phyloP scores from a whole-genome alignment of 2,888 invertebrate genomes.

The Bembecia ichneumoniformis region DNA sequence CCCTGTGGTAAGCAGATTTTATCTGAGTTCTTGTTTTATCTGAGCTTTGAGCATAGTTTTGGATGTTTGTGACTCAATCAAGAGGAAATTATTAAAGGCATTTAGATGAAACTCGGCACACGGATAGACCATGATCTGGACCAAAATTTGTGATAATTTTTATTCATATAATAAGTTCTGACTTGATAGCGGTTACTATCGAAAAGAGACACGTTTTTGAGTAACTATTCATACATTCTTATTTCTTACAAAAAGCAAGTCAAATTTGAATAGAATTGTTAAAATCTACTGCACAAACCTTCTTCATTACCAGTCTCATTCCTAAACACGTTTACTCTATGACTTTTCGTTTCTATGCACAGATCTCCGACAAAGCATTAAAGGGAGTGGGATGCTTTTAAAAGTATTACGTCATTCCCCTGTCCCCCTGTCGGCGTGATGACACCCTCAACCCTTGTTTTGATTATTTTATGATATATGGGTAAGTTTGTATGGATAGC shows the following conservation, averaged over 20 bases:
- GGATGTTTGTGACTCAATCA: neutral
- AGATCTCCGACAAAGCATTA: slow-evolving; percentile 43
- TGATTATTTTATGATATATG: slow-evolving; percentile 1
- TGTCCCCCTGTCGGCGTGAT: slow-evolving; percentile 1
- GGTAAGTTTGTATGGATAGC: neutral
- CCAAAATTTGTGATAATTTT: too few species aligned
- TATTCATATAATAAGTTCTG: too few species aligned
- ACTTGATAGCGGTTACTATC: too few species aligned
- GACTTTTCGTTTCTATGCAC: slow-evolving; percentile 43
- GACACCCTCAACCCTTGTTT: slow-evolving; percentile 1
- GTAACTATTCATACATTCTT: too few species aligned
- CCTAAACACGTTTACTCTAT: slow-evolving; percentile 14
- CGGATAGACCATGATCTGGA: too few species aligned
- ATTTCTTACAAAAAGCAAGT: too few species aligned
- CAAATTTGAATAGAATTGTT: too few species aligned
- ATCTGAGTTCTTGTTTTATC: too few species aligned
- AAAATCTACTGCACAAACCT: neutral
- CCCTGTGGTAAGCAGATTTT: too few species aligned
- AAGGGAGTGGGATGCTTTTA: slow-evolving; percentile 59
- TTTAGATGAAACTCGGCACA: too few species aligned
- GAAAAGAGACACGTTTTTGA: too few species aligned
- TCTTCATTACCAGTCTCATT: neutral
- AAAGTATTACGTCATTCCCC: slow-evolving; percentile 51
- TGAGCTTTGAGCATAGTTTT: neutral
- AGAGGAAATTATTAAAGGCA: too few species aligned